Evolutionary conservation across 2,113 vertebrate genomes (phyloP).

Genomic region (Cynopterus brachyotis): DNA sequence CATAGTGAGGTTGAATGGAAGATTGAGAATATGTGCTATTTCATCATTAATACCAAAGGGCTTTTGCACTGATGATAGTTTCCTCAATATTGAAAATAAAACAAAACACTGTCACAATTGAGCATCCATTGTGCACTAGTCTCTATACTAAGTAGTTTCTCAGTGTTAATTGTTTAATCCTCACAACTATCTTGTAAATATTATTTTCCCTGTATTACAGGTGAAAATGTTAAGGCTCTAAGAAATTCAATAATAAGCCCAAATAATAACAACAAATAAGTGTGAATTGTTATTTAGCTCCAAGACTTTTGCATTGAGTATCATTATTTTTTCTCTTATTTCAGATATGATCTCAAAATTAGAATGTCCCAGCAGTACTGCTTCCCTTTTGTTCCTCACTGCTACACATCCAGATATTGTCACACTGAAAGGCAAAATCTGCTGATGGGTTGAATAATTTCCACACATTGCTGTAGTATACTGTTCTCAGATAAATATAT

Average conservation of each 20-base stretch:
- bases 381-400: rapidly evolving
- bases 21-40: background rate
- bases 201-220: background rate
- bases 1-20: background rate
- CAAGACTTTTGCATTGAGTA: background rate
- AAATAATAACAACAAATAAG: background rate
- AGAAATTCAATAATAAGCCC: background rate
- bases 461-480: conserved; percentile 54
- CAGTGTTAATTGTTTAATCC: background rate
- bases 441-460: conserved; percentile 27
- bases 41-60: background rate
- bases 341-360: background rate
- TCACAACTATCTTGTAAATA: background rate
- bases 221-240: background rate
- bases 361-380: rapidly evolving
- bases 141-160: background rate
- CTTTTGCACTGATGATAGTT: background rate
- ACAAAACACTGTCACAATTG: background rate
- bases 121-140: background rate
- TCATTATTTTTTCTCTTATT: background rate
- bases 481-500: conserved; percentile 74
- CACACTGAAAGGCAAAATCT: conserved; percentile 54
- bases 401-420: background rate
- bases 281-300: background rate
- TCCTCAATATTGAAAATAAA: background rate